Conservation (phyloP, 1,140 invertebrate species). For the Hylaeus anthracinus region DNA sequence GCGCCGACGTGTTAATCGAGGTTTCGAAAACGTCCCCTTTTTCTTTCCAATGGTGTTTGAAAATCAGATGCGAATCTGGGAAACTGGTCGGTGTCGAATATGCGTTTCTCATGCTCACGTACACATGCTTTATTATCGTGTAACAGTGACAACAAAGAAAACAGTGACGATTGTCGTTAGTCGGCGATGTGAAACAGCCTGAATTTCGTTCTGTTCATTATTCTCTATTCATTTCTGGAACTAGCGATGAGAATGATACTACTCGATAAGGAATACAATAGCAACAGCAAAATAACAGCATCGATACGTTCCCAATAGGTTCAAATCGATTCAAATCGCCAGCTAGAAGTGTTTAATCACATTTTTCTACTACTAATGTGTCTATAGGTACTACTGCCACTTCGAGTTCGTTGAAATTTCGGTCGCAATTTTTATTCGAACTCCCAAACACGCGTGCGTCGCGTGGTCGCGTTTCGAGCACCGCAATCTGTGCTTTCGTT, state of each 20-base stretch:
- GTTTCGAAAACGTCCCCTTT: neutral
- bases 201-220: neutral
- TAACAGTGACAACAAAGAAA: constrained; percentile 35
- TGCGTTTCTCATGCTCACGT: constrained; percentile 51
- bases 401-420: constrained; percentile 5
- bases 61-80: constrained; percentile 57
- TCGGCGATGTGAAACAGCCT: constrained; percentile 37
- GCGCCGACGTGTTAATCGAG: constrained; percentile 3
- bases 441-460: constrained; percentile 5
- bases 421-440: neutral
- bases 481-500: neutral
- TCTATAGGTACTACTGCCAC: constrained; percentile 49
- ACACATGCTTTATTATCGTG: constrained; percentile 56
- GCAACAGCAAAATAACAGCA: too few species aligned
- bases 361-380: constrained; percentile 24
- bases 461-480: neutral
- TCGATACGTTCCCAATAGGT: too few species aligned
- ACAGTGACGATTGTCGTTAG: constrained; percentile 37
- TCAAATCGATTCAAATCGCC: neutral
- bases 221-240: neutral
- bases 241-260: neutral
- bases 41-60: neutral
- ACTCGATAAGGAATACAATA: too few species aligned
- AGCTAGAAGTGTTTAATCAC: constrained; percentile 26
- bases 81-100: constrained; percentile 46